Percentiles rank a stretch among this genome's conserved stretches.
phyloP scores from a whole-genome alignment of 1,140 invertebrate genomes.

The Eriosoma lanigerum region DNA sequence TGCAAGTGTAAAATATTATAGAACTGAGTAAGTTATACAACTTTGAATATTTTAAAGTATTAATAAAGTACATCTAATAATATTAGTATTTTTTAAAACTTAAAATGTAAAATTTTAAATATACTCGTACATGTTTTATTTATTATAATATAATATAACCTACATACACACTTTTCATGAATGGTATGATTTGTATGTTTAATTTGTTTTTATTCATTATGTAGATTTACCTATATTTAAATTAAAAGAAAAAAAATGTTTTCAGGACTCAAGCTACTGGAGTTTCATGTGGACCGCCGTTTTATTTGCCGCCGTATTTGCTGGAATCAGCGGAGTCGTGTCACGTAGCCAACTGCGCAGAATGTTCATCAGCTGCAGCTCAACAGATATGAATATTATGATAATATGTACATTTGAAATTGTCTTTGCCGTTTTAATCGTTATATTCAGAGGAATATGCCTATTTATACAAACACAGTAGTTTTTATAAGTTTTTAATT shows the following conservation, averaged over 20 bases:
- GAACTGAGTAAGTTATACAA: too few species aligned
- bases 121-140: too few species aligned
- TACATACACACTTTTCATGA: too few species aligned
- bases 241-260: background rate
- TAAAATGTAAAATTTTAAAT: too few species aligned
- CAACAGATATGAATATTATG: conserved; percentile 31
- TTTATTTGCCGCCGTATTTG: conserved; percentile 44
- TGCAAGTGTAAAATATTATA: too few species aligned
- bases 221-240: background rate
- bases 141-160: too few species aligned
- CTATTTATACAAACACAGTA: background rate
- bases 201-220: too few species aligned
- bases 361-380: conserved; percentile 39
- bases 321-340: conserved; percentile 38
- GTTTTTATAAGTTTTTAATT: background rate
- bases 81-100: too few species aligned
- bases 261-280: conserved; percentile 35
- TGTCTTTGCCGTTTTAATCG: background rate
- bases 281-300: conserved; percentile 44
- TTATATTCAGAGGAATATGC: too few species aligned
- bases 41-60: too few species aligned
- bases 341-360: conserved; percentile 37
- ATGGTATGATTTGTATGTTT: background rate
- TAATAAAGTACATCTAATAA: too few species aligned
- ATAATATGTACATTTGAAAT: conserved; percentile 6